phyloP scores from a whole-genome alignment of 2,113 vertebrate genomes.

The Prochilodus magdalenae region DNA sequence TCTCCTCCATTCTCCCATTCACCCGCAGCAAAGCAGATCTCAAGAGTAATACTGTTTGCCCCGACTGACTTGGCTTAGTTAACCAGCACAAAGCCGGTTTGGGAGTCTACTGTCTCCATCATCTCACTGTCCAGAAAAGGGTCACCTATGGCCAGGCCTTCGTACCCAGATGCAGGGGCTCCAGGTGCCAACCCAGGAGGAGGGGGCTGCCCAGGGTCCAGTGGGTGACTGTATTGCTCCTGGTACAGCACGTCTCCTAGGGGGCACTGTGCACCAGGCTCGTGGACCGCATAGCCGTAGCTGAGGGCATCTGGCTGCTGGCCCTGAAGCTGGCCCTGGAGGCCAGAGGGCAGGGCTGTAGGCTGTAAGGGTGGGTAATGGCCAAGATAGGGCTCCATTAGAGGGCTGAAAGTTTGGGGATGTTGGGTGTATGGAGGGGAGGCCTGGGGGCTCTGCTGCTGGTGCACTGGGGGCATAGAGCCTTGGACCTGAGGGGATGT shows the following conservation, averaged over 20 bases:
- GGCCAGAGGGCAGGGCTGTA: constrained; percentile 40
- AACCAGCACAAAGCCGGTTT: constrained; percentile 95
- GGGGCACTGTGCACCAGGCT: constrained; percentile 67
- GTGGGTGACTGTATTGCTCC: constrained; percentile 77
- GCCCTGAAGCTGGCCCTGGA: constrained; percentile 54
- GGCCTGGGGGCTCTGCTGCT: constrained; percentile 67
- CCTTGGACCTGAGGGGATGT: constrained; percentile 76
- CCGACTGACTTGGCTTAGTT: constrained; percentile 75
- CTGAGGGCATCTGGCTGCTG: constrained; percentile 65
- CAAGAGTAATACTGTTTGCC: constrained; percentile 68
- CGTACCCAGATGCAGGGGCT: constrained; percentile 69
- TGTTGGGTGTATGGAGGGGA: constrained; percentile 66
- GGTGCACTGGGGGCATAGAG: constrained; percentile 74
- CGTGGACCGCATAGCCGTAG: constrained; percentile 80
- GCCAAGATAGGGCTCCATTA: constrained; percentile 80
- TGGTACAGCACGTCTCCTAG: constrained; percentile 73
- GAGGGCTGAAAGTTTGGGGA: constrained; percentile 66
- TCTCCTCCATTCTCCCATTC: constrained; percentile 26
- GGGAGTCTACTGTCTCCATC: constrained; percentile 97
- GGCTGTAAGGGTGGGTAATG: constrained; percentile 77
- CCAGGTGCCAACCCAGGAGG: constrained; percentile 61
- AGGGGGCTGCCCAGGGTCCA: constrained; percentile 72
- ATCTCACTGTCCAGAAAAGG: constrained; percentile 92
- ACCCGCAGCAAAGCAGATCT: constrained; percentile 55
- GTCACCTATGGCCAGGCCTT: constrained; percentile 78